Conservation (phyloP, 1,140 invertebrate genomes). For the Maconellicoccus hirsutus region DNA sequence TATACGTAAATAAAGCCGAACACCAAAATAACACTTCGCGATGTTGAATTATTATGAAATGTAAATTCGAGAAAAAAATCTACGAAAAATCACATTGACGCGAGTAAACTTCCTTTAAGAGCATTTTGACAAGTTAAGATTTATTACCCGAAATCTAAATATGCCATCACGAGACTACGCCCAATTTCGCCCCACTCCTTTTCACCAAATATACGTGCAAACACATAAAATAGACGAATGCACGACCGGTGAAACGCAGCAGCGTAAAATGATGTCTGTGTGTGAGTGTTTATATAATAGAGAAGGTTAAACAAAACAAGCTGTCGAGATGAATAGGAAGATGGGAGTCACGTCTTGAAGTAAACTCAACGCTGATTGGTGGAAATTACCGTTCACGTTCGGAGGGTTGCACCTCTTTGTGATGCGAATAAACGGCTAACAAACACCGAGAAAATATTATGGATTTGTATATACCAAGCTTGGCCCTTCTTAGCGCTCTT, state of each 20-base stretch:
- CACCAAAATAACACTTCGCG: too few relatives aligned
- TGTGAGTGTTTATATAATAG: constrained; percentile 2
- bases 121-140: constrained; percentile 22
- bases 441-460: constrained; percentile 9
- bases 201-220: background rate
- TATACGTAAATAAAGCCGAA: too few relatives aligned
- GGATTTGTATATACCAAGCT: background rate
- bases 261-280: background rate
- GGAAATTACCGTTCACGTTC: background rate
- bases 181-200: constrained; percentile 8
- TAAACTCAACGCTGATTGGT: background rate
- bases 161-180: constrained; percentile 17
- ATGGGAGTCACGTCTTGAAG: constrained; percentile 7
- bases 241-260: too few relatives aligned
- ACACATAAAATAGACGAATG: too few relatives aligned
- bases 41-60: too few relatives aligned
- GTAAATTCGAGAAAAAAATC: too few relatives aligned
- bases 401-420: background rate
- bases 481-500: background rate
- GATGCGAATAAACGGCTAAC: constrained; percentile 7
- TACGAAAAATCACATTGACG: background rate
- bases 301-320: constrained; percentile 9
- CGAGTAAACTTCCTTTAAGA: background rate
- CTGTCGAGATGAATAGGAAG: constrained; percentile 3
- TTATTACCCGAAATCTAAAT: constrained; percentile 18